Evolutionary conservation across 2,888 invertebrate genomes (phyloP).

Genomic region (Oscheius sp.): DNA sequence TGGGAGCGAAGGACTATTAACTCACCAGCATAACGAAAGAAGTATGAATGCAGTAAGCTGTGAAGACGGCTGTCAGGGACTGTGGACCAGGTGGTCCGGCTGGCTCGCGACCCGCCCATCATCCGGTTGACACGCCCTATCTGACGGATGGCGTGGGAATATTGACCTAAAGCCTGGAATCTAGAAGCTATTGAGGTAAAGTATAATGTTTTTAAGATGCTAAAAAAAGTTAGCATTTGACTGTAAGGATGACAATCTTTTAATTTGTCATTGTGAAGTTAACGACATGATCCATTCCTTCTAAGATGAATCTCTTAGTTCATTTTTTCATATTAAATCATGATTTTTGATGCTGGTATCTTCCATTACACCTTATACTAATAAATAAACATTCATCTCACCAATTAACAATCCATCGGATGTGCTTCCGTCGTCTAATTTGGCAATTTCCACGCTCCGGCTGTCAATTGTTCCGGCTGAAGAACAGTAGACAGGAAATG

Average conservation of each 20-base stretch:
- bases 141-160: neutral
- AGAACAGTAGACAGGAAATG: constrained; percentile 14
- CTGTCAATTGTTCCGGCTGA: constrained; percentile 25
- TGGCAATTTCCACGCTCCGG: neutral
- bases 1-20: constrained; percentile 4
- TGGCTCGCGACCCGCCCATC: constrained; percentile 24
- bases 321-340: too few species aligned
- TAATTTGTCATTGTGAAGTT: too few species aligned
- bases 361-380: too few species aligned
- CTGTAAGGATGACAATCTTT: too few species aligned
- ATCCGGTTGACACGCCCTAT: constrained; percentile 1
- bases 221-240: too few species aligned
- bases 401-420: neutral
- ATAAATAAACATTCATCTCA: neutral
- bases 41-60: constrained; percentile 12
- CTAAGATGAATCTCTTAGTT: too few species aligned
- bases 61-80: constrained; percentile 23
- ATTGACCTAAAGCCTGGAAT: neutral
- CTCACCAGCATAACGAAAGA: neutral
- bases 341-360: too few species aligned
- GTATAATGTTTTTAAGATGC: too few species aligned
- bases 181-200: neutral
- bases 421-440: neutral
- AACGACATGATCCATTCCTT: too few species aligned
- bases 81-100: constrained; percentile 28